phyloP scores from a whole-genome alignment of 2,888 invertebrate species.

The Agriopis aurantiaria region DNA sequence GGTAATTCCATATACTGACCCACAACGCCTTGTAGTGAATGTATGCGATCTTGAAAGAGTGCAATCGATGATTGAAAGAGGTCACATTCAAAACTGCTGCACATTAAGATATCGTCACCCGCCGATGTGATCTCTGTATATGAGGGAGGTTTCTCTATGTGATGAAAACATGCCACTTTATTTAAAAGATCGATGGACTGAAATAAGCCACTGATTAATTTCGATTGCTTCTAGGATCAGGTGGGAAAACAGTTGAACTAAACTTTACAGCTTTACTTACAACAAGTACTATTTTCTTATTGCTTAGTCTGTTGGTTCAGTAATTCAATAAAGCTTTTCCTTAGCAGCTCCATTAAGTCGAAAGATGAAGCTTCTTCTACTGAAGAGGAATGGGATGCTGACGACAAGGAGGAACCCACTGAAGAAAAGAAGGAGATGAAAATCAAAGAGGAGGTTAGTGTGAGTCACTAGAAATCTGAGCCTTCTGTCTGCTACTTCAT shows the following conservation, averaged over 20 bases:
- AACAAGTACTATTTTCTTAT: neutral
- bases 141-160: constrained; percentile 9
- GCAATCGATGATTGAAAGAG: constrained; percentile 9
- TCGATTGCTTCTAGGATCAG: constrained; percentile 5
- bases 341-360: constrained; percentile 74
- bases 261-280: neutral
- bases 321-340: constrained; percentile 5
- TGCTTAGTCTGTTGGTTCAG: neutral
- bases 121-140: constrained; percentile 22
- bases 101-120: neutral
- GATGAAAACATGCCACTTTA: constrained; percentile 1
- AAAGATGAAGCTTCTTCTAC: constrained; percentile 82
- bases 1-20: constrained; percentile 74
- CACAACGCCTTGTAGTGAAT: constrained; percentile 47
- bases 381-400: constrained; percentile 82
- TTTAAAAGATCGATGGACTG: neutral
- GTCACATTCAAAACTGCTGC: constrained; percentile 1
- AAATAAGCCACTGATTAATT: neutral
- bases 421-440: constrained; percentile 78
- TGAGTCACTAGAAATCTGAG: no score
- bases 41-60: constrained; percentile 1
- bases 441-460: constrained; percentile 60
- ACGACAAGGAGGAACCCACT: constrained; percentile 75
- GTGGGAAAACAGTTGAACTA: constrained; percentile 11
- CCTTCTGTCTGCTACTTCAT: neutral